These are phyloP conservation scores for Athene cunicularia DNA, from an alignment of 2,113 vertebrate genomes.

Conservation along the genomic window DNA sequence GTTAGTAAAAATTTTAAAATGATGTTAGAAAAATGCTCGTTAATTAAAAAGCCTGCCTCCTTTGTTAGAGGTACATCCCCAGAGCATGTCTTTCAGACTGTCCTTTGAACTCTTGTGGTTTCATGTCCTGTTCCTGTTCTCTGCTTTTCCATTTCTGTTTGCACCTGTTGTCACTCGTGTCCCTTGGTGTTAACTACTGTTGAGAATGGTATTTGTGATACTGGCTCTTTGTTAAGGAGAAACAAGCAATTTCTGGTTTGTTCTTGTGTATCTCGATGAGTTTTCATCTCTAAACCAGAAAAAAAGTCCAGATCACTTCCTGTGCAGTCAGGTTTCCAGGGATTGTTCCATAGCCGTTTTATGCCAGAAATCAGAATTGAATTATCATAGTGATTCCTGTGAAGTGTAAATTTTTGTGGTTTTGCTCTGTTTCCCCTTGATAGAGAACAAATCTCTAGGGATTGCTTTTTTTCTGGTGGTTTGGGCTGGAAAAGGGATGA, in stretches of 20 bases:
- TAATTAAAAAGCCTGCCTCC: not conserved
- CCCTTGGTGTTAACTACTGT: not conserved
- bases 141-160: not conserved
- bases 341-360: not conserved
- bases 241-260: fast-evolving
- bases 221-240: fast-evolving
- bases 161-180: not conserved
- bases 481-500: constrained; percentile 36
- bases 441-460: constrained; percentile 57
- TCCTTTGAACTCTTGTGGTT: not conserved
- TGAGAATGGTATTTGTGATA: fast-evolving
- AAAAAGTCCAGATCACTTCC: not conserved
- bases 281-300: not conserved
- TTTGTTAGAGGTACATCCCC: not conserved
- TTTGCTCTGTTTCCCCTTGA: constrained; percentile 42
- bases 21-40: fast-evolving
- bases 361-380: not conserved
- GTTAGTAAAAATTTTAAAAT: fast-evolving
- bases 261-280: not conserved
- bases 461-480: constrained; percentile 43
- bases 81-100: not conserved
- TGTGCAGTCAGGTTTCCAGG: constrained; percentile 25
- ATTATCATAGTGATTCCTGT: not conserved
- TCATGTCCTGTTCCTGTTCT: not conserved
- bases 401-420: constrained; percentile 57